Base-by-base conservation (phyloP, 2,113 vertebrate species). In the Tor tambroides region DNA sequence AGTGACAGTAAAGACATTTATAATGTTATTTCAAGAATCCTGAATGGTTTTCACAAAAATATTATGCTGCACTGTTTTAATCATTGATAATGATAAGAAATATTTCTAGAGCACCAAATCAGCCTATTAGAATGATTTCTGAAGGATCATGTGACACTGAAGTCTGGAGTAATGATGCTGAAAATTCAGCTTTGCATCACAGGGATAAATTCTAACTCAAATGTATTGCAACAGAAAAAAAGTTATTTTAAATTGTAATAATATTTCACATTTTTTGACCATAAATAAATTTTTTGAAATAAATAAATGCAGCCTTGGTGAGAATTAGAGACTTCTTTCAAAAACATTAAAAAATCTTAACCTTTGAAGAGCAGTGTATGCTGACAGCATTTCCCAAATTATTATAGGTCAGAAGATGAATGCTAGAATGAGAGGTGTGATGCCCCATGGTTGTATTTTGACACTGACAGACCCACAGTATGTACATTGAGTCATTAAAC, bases 401-500 rank as follows among this genome's bases (percentile, higher is more conserved):
- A 4, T 69, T 69, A 32, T 23, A 51, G 43, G 17, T 69, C 26
- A 32, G 15, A 32, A 28, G 12, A 26, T 19, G 43, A 46, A 26
- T 75, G 38, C 72, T 14, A 41, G 23, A 26, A 59, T 23, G 77
- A 19, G 76, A 23, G 51, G 41, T 80, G 38, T 63, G 59, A 35
- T 1, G 2, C 35, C 79, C 72, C 3, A 11, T 80, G 32, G 87
- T 35, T 71, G 23, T 82, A n/a, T 85, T 80, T 38, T 80, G 76
- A 88, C 76, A 65, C 21, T 72, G 83, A 85, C 38, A 80, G 49
- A 49, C 12, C 74, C 43, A 67, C 78, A 79, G 59, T 46, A n/a
- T 61, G 38, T 51, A 12, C 11, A 82, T 19, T 63, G 83, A 82
- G 28, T 82, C 86, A 89, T 83, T 78, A 82, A 71, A 78, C 51